Percentiles rank a stretch among this genome's conserved stretches.
phyloP scores from a whole-genome alignment of 2,888 invertebrate genomes.

The Phyllotreta striolata region DNA sequence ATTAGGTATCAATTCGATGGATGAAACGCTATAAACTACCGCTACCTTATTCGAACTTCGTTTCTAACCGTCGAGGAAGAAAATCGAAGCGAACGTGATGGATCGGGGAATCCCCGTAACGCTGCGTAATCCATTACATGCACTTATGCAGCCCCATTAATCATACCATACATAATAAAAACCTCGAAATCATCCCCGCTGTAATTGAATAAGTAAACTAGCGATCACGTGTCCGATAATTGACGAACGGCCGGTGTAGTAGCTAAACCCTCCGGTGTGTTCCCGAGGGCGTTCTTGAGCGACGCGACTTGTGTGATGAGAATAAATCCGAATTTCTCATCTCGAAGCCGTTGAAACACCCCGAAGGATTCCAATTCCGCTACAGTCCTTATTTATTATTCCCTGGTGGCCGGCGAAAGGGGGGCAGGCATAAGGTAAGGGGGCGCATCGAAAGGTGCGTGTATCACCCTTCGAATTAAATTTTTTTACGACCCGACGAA shows the following conservation, averaged over 20 bases:
- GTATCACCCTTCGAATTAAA: constrained; percentile 36
- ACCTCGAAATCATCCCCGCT: background rate
- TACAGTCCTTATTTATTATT: constrained; percentile 39
- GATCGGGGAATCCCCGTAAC: no score
- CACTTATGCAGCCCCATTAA: no score
- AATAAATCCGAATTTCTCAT: constrained; percentile 41
- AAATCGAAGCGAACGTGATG: no score
- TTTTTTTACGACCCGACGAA: constrained; percentile 33
- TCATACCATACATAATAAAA: no score
- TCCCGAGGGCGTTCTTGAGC: constrained; percentile 30
- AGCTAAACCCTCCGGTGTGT: constrained; percentile 10
- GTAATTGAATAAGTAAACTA: background rate
- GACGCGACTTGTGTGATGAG: constrained; percentile 33
- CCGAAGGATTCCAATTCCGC: constrained; percentile 37
- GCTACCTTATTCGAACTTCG: no score
- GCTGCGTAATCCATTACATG: no score
- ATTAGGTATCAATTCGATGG: no score
- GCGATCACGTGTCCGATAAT: background rate
- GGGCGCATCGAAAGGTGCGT: constrained; percentile 30
- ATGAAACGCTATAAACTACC: no score
- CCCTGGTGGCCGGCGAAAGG: constrained; percentile 20
- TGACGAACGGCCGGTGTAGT: constrained; percentile 4
- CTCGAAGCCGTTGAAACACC: constrained; percentile 38
- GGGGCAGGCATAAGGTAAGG: constrained; percentile 5
- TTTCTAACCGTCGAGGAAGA: no score